A percentile compares a stretch with the other conserved stretches of the same genome.
phyloP scores from a whole-genome alignment of 1,140 invertebrate species.

The Heliconius himera region DNA sequence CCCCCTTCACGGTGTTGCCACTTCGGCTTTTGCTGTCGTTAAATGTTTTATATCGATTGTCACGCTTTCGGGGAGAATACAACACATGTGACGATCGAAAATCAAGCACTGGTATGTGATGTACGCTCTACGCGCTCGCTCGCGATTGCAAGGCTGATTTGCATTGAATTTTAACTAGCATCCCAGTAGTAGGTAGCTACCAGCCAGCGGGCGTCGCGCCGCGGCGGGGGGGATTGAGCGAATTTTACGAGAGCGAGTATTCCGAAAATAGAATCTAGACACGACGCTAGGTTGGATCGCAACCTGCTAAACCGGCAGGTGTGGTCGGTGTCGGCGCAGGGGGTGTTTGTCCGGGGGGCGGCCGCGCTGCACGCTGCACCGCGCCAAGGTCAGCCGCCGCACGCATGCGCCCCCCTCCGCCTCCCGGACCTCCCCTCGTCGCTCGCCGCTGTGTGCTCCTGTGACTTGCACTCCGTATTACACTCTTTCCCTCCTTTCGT shows the following conservation, averaged over 20 bases:
- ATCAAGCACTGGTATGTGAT: not conserved
- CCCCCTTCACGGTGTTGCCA: constrained; percentile 49
- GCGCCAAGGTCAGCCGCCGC: constrained; percentile 72
- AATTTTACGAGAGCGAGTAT: constrained; percentile 36
- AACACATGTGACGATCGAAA: not conserved
- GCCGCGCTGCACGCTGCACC: constrained; percentile 66
- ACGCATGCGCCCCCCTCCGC: constrained; percentile 61
- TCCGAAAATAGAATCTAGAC: constrained; percentile 67
- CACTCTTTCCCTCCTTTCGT: constrained; percentile 44
- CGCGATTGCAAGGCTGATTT: not conserved
- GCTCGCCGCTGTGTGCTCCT: constrained; percentile 56
- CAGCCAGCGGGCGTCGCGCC: not conserved
- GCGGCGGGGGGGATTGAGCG: constrained; percentile 15
- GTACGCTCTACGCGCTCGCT: not conserved
- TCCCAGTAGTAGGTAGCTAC: not conserved
- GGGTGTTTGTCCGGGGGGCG: constrained; percentile 49
- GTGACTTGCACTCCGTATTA: constrained; percentile 55
- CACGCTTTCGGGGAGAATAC: not conserved
- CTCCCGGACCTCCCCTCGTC: constrained; percentile 29
- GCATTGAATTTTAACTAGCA: not conserved
- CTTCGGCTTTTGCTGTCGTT: constrained; percentile 46
- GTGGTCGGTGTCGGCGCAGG: constrained; percentile 50
- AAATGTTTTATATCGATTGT: constrained; percentile 35
- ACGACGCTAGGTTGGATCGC: constrained; percentile 63
- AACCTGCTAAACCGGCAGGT: constrained; percentile 73